A percentile compares a stretch with the other conserved stretches of the same genome.
Conservation (phyloP, 2,888 invertebrate genomes). For the Andrena camellia region DNA sequence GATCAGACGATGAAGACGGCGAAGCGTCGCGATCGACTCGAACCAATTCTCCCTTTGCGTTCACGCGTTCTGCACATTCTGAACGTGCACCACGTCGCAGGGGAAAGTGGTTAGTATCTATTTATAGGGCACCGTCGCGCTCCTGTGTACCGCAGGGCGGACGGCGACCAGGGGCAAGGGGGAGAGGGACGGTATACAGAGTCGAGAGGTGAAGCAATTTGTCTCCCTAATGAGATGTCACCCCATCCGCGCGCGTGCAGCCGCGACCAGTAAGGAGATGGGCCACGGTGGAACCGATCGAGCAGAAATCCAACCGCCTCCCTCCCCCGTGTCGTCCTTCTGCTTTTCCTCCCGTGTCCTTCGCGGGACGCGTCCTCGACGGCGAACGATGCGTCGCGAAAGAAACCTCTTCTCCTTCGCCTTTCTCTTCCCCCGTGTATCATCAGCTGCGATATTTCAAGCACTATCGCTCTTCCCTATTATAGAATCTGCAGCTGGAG, state of each 20-base stretch:
- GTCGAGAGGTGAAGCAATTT: constrained; percentile 84
- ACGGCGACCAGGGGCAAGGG: constrained; percentile 6
- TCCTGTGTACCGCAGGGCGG: constrained; percentile 39
- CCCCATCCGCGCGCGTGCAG: constrained; percentile 77
- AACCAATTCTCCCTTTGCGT: constrained; percentile 41
- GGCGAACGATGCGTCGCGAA: constrained; percentile 51
- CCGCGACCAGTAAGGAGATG: constrained; percentile 71
- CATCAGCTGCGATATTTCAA: no score
- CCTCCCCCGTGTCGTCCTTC: constrained; percentile 39
- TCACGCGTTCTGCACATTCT: constrained; percentile 63
- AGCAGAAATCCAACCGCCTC: constrained; percentile 69
- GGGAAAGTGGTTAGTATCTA: constrained; percentile 68
- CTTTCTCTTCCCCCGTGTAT: no score
- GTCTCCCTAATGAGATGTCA: constrained; percentile 85
- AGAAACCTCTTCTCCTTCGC: no score
- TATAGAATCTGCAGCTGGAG: no score
- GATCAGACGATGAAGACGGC: constrained; percentile 7
- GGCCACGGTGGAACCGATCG: constrained; percentile 71
- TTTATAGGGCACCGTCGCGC: constrained; percentile 66
- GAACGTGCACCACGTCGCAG: constrained; percentile 44
- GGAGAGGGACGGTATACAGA: constrained; percentile 56
- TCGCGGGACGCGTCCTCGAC: constrained; percentile 42
- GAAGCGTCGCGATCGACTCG: constrained; percentile 2
- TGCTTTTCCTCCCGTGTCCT: constrained; percentile 21
- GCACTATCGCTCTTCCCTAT: no score